phyloP scores from a whole-genome alignment of 2,888 invertebrate genomes.

The Resseliella maxima region DNA sequence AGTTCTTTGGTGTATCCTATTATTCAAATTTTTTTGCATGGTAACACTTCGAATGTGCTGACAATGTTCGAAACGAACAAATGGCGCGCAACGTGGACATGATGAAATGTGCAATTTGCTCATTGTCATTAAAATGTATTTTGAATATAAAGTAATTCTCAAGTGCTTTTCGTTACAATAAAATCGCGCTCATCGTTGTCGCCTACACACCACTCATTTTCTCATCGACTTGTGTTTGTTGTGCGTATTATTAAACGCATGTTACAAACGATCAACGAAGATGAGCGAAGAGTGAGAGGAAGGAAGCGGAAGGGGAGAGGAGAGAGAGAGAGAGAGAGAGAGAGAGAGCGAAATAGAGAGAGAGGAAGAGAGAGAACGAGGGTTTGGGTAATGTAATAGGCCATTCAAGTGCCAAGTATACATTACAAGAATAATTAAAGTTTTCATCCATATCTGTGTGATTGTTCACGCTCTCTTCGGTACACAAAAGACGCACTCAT shows the following conservation, averaged over 20 bases:
- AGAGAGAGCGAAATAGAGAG: not conserved
- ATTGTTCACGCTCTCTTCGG: not conserved
- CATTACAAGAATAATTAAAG: slow-evolving; percentile 23
- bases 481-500: not conserved
- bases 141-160: slow-evolving; percentile 29
- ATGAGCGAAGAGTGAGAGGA: not conserved
- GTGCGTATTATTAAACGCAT: not conserved
- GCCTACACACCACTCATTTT: not conserved
- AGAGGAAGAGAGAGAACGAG: not conserved
- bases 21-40: no score
- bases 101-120: slow-evolving; percentile 28
- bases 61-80: no score
- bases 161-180: not conserved
- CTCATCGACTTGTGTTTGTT: not conserved
- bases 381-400: not conserved
- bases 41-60: no score
- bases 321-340: not conserved
- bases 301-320: not conserved
- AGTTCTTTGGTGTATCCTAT: no score
- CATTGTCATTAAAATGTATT: slow-evolving; percentile 15
- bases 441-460: slow-evolving; percentile 22
- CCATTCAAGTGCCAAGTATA: slow-evolving; percentile 3
- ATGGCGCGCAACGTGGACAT: not conserved
- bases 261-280: no score
- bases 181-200: not conserved